These are phyloP conservation scores for Actenoides hombroni DNA, from an alignment of 2,113 vertebrate species.

Conservation along the genomic window DNA sequence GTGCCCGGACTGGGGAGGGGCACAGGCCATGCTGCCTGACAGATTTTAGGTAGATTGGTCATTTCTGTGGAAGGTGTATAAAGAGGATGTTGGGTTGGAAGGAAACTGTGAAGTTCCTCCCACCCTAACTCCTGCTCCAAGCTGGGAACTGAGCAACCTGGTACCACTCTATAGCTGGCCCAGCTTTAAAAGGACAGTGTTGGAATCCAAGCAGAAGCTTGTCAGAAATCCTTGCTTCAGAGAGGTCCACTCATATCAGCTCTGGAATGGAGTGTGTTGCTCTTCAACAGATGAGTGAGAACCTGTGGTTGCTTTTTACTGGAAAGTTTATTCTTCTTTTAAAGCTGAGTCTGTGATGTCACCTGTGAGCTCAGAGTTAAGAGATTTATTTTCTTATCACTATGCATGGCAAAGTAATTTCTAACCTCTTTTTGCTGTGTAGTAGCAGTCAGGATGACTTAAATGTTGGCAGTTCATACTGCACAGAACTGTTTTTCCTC, in stretches of 20 bases:
- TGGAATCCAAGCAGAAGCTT: background rate
- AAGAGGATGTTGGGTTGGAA: background rate
- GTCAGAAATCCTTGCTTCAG: background rate
- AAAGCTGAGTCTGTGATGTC: background rate
- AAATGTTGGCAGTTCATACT: background rate
- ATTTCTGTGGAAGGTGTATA: background rate
- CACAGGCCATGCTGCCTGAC: background rate
- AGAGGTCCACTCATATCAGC: background rate
- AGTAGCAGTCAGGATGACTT: background rate
- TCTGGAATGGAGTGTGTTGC: background rate
- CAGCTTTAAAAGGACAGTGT: background rate
- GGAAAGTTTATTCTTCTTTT: background rate
- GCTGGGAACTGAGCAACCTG: background rate
- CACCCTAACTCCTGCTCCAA: background rate
- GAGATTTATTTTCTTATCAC: background rate
- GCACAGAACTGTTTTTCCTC: background rate
- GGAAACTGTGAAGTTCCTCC: background rate
- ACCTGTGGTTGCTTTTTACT: background rate
- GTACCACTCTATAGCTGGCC: background rate
- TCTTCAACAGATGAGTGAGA: background rate
- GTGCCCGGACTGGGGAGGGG: background rate
- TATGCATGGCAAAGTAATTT: background rate
- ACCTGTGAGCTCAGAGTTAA: background rate
- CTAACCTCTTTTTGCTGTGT: background rate
- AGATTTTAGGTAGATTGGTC: background rate